Conservation (phyloP, 1,140 invertebrate species). For the Atta colombica region DNA sequence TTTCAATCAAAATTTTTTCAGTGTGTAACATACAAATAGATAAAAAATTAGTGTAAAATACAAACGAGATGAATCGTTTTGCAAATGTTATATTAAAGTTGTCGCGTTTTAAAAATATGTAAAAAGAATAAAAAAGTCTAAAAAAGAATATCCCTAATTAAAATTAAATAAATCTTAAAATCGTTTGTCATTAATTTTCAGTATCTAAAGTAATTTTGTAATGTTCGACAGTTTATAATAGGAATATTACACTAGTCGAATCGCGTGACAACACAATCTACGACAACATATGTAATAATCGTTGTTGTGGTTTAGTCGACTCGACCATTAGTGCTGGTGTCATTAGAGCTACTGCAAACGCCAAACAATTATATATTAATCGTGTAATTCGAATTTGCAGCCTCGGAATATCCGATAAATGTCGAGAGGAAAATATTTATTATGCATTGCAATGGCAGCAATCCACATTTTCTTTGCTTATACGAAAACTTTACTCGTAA, state of each 20-base stretch:
- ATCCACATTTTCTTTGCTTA: background rate
- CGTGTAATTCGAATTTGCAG: slow-evolving; percentile 26
- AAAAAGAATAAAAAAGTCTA: background rate
- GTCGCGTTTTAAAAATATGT: background rate
- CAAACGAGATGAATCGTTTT: background rate
- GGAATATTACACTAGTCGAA: slow-evolving; percentile 9
- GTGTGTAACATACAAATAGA: background rate
- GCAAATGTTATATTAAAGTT: background rate
- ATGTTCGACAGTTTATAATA: background rate
- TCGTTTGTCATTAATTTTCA: background rate
- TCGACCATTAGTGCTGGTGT: slow-evolving; percentile 38
- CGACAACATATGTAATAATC: slow-evolving; percentile 30
- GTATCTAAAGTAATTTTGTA: background rate
- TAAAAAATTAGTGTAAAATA: background rate
- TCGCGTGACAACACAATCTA: slow-evolving; percentile 12
- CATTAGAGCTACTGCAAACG: slow-evolving; percentile 33
- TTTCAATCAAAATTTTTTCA: too few species aligned
- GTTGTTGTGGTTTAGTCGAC: slow-evolving; percentile 25
- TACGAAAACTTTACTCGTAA: slow-evolving; percentile 44
- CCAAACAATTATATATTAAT: slow-evolving; percentile 57
- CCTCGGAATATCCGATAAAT: slow-evolving; percentile 20
- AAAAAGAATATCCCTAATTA: background rate
- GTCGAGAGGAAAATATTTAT: slow-evolving; percentile 52
- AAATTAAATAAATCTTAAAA: slow-evolving; percentile 1
- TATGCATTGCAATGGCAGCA: background rate